These are phyloP conservation scores for Neelides sp. DNA, from an alignment of 1,140 invertebrate species.

Conservation along the genomic window DNA sequence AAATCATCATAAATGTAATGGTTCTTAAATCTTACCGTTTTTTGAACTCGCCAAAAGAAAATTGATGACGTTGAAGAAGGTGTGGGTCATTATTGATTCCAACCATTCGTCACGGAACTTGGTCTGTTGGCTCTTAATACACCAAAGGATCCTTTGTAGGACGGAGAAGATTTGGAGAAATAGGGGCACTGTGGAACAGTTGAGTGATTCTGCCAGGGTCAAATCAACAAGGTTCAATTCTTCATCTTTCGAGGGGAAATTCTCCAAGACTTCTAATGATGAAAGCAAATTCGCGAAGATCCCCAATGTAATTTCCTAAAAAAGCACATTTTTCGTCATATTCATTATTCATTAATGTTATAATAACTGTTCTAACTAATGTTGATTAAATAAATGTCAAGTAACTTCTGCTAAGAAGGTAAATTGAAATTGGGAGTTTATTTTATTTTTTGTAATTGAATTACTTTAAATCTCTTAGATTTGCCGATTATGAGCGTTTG, in stretches of 20 bases:
- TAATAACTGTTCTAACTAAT: neutral
- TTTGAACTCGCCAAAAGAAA: conserved; percentile 18
- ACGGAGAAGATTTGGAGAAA: conserved; percentile 26
- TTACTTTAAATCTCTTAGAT: neutral
- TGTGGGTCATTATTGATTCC: neutral
- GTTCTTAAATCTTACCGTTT: conserved; percentile 1
- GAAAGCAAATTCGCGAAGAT: conserved; percentile 28
- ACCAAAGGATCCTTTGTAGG: conserved; percentile 19
- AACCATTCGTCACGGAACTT: conserved; percentile 20
- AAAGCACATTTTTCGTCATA: neutral
- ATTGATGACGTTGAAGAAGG: conserved; percentile 15
- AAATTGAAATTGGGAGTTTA: neutral
- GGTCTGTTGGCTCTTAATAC: too few relatives aligned
- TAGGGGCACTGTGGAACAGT: conserved; percentile 11
- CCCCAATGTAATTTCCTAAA: conserved; percentile 26
- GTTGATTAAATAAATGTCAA: neutral
- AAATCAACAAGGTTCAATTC: conserved; percentile 15
- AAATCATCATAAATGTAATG: neutral
- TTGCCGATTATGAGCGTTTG: conserved; percentile 9
- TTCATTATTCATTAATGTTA: neutral
- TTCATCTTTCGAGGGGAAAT: conserved; percentile 17
- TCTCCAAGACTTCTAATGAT: conserved; percentile 12
- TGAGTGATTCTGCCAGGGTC: conserved; percentile 1
- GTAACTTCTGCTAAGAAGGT: too few relatives aligned
- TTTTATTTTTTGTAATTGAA: neutral